Conservation (phyloP, 2,797 vertebrate genomes). For the Amniataba percoides region DNA sequence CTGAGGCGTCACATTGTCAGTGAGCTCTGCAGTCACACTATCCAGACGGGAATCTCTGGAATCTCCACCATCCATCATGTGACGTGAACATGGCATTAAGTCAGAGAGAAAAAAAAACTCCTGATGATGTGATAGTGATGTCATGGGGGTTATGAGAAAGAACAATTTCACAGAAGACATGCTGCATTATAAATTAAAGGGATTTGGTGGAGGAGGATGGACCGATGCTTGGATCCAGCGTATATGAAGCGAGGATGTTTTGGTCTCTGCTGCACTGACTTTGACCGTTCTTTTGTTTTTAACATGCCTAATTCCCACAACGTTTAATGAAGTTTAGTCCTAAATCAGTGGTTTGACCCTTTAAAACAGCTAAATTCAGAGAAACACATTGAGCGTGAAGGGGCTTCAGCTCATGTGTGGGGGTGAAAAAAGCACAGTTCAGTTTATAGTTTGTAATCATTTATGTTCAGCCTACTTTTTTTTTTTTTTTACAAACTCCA, state of each 20-base stretch:
- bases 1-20: background rate
- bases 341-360: background rate
- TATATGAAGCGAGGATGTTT: background rate
- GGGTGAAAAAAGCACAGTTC: background rate
- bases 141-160: background rate
- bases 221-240: background rate
- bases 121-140: background rate
- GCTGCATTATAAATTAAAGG: background rate
- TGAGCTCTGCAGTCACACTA: background rate
- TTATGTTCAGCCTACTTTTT: conserved; percentile 14
- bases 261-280: background rate
- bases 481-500: conserved; percentile 13
- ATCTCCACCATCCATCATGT: background rate
- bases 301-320: background rate
- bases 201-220: background rate
- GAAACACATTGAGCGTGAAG: background rate
- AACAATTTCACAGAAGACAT: conserved; percentile 5
- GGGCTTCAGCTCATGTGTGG: background rate
- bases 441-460: conserved; percentile 11
- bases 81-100: background rate
- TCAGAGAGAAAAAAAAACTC: background rate
- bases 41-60: too few relatives aligned
- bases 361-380: background rate
- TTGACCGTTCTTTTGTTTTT: background rate
- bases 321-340: background rate